Conservation (phyloP, 2,797 vertebrate species). For the Bryconaethiops microstoma region DNA sequence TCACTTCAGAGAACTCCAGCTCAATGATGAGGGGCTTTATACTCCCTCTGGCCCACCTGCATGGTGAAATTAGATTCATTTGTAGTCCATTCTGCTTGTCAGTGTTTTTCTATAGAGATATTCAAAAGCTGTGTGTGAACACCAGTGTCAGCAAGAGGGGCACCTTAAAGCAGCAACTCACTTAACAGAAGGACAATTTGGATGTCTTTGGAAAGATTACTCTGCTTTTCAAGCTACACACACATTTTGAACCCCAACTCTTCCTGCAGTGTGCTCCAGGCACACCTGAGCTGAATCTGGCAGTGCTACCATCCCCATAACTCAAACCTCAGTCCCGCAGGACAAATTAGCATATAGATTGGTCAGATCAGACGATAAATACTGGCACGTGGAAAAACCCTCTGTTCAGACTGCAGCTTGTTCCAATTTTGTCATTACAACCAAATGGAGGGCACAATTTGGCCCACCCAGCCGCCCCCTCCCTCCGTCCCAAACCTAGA, state of each 20-base stretch:
- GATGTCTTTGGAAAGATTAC: too few species aligned
- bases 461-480: conserved; percentile 33
- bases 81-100: too few species aligned
- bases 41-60: too few species aligned
- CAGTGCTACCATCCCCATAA: conserved; percentile 60
- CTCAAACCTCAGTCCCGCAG: conserved; percentile 68
- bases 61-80: too few species aligned
- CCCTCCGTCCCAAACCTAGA: conserved; percentile 25
- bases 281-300: conserved; percentile 58
- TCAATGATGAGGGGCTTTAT: too few species aligned
- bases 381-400: conserved; percentile 61
- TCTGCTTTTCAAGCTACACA: too few species aligned
- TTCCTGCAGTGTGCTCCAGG: conserved; percentile 54
- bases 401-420: conserved; percentile 72
- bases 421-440: conserved; percentile 71
- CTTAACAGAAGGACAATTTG: too few species aligned
- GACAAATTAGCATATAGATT: conserved; percentile 71
- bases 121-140: too few species aligned
- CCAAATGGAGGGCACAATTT: conserved; percentile 44
- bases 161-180: too few species aligned
- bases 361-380: conserved; percentile 69
- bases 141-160: too few species aligned
- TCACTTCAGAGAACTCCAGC: too few species aligned
- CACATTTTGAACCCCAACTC: neutral
- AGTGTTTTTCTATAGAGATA: too few species aligned